Conservation (phyloP, 2,113 vertebrate species). For the Stercorarius parasiticus region DNA sequence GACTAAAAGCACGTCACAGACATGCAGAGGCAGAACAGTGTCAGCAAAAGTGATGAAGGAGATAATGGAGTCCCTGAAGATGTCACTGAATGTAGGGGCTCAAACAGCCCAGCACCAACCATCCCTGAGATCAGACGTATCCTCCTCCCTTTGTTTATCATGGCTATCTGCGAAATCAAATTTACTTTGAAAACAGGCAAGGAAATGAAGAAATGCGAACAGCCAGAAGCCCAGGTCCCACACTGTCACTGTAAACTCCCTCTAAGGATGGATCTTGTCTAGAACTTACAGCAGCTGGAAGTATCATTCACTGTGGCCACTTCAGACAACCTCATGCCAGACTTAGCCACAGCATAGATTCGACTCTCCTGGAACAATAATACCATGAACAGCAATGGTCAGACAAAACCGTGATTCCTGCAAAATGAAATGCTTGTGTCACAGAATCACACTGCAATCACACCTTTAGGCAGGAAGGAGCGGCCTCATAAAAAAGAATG, state of each 20-base stretch:
- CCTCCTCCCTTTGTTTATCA: neutral
- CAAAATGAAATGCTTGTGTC: neutral
- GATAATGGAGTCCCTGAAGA: neutral
- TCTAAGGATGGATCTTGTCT: neutral
- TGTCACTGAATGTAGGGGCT: neutral
- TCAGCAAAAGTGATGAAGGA: neutral
- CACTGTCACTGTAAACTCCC: neutral
- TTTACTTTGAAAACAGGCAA: constrained; percentile 13
- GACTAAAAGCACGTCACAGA: neutral
- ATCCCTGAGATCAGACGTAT: neutral
- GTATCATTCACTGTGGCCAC: constrained; percentile 67
- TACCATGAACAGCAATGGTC: neutral
- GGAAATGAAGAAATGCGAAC: neutral
- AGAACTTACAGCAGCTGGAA: constrained; percentile 76
- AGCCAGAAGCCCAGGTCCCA: neutral
- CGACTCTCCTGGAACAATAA: constrained; percentile 82
- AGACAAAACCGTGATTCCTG: neutral
- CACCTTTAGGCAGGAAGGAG: neutral
- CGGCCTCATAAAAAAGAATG: neutral
- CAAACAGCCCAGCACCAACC: neutral
- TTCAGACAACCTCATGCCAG: constrained; percentile 88
- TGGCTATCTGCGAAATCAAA: neutral
- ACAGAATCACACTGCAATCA: neutral
- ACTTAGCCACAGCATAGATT: constrained; percentile 89
- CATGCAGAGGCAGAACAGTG: neutral